These are phyloP conservation scores for Pararge aegeria DNA, from an alignment of 1,140 invertebrate genomes.

Conservation along the genomic window DNA sequence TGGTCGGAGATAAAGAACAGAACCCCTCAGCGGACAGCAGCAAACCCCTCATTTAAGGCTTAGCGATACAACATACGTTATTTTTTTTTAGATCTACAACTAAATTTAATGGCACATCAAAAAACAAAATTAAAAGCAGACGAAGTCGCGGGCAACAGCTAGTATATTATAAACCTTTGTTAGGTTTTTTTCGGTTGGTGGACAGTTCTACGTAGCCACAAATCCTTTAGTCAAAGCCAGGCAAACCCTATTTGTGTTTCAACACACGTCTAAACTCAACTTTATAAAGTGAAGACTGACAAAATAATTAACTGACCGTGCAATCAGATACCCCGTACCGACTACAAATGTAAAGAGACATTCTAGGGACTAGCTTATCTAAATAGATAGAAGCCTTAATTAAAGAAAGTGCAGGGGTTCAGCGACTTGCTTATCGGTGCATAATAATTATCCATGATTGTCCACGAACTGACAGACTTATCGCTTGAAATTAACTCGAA, in stretches of 20 bases:
- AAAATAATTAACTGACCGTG: conserved; percentile 17
- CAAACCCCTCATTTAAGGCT: too few species aligned
- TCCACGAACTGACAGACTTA: neutral
- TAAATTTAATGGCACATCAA: too few species aligned
- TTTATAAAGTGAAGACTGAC: conserved; percentile 1
- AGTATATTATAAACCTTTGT: too few species aligned
- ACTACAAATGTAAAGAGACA: conserved; percentile 12
- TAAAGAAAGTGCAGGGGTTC: conserved; percentile 20
- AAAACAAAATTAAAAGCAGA: too few species aligned
- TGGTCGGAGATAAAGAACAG: too few species aligned
- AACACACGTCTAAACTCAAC: neutral
- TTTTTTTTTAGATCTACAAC: too few species aligned
- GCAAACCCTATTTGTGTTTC: neutral
- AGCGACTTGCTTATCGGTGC: conserved; percentile 16
- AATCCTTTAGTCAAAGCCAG: too few species aligned
- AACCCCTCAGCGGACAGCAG: too few species aligned
- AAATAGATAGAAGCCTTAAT: conserved; percentile 31
- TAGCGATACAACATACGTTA: too few species aligned
- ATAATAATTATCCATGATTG: conserved; percentile 19
- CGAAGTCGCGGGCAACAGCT: too few species aligned
- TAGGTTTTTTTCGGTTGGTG: too few species aligned
- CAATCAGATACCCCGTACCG: conserved; percentile 8
- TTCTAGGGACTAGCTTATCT: conserved; percentile 25
- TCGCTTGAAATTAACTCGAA: neutral
- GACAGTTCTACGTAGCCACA: too few species aligned